These are phyloP conservation scores for Metopia argyrocephala DNA, from an alignment of 2,888 invertebrate species.

Conservation along the genomic window DNA sequence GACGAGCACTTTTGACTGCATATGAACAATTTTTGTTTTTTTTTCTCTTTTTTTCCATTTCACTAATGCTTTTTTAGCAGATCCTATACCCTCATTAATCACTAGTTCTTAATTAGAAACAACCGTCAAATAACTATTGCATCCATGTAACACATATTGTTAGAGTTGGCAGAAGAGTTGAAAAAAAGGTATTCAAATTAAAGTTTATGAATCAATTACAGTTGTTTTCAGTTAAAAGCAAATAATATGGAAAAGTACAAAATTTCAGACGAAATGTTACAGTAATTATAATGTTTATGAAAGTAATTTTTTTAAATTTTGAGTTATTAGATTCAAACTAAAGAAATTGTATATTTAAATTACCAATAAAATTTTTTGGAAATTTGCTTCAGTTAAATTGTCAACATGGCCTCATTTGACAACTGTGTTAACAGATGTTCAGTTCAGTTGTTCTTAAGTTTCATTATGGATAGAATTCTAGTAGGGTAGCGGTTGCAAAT, in stretches of 20 bases:
- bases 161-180: not conserved
- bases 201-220: conserved; percentile 8
- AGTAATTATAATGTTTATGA: too few species aligned
- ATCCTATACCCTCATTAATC: not conserved
- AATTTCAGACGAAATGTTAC: too few species aligned
- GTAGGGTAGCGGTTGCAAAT: too few species aligned
- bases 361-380: too few species aligned
- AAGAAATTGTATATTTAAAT: too few species aligned
- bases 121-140: conserved; percentile 1
- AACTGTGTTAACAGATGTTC: too few species aligned
- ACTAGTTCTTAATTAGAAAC: not conserved
- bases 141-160: not conserved
- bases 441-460: too few species aligned
- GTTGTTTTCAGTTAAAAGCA: not conserved
- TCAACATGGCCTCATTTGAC: too few species aligned
- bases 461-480: too few species aligned
- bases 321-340: too few species aligned
- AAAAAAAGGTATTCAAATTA: conserved; percentile 14
- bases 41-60: not conserved
- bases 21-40: conserved; percentile 28
- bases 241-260: not conserved
- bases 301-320: too few species aligned
- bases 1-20: conserved; percentile 34
- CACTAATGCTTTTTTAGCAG: not conserved
- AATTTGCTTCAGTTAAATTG: too few species aligned